Percentiles rank a stretch among this genome's conserved stretches.
These are phyloP conservation scores for Rhimphoctona megacephalus DNA, from an alignment of 2,888 invertebrate genomes.

Conservation along the genomic window DNA sequence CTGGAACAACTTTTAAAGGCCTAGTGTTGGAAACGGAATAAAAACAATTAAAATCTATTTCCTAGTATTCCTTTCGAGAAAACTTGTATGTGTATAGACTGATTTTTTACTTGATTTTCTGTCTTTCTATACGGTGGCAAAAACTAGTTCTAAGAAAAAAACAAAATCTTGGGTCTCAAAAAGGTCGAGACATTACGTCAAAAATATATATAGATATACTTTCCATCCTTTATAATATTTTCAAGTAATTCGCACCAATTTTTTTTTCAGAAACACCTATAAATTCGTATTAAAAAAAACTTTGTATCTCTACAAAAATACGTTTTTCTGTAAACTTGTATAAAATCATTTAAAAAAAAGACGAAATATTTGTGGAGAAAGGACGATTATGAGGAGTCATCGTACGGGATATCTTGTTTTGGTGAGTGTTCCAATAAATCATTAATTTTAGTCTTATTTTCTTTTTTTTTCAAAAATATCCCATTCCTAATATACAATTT, in stretches of 20 bases:
- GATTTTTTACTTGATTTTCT: no score
- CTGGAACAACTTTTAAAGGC: no score
- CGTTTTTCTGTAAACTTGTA: conserved; percentile 31
- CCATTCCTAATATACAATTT: background rate
- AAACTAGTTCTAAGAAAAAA: no score
- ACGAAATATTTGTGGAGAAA: background rate
- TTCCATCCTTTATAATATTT: background rate
- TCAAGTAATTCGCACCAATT: background rate
- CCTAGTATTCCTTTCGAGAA: no score
- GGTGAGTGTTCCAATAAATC: background rate
- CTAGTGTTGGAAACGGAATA: no score
- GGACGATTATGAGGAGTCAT: conserved; percentile 12
- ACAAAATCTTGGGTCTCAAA: no score
- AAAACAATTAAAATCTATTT: no score
- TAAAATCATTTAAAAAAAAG: conserved; percentile 41
- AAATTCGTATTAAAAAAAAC: conserved; percentile 18
- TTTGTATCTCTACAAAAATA: conserved; percentile 25
- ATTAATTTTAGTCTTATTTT: background rate
- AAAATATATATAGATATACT: no score
- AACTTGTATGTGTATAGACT: no score
- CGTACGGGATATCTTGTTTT: background rate
- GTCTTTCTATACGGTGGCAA: no score
- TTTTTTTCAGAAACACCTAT: conserved; percentile 60
- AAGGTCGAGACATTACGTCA: no score
- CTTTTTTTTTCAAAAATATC: background rate